Base-by-base conservation (phyloP, 2,888 invertebrate genomes). In the Lacanobia wlatinum region DNA sequence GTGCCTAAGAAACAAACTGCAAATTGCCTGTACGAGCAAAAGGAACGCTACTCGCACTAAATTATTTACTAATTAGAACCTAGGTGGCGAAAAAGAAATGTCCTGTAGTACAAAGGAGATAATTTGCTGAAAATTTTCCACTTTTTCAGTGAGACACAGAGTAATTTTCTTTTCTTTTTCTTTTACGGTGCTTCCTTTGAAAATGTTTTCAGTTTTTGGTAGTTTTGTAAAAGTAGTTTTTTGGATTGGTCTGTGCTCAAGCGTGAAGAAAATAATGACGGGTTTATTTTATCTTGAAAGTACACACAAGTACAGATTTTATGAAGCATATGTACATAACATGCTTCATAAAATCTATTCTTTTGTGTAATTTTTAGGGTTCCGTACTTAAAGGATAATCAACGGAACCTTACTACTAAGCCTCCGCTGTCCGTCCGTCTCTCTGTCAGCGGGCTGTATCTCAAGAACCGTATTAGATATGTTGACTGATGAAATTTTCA, bases 1-100 rank as follows among this genome's bases (percentile, higher is more conserved):
- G 28, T 52, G 14, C 21, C 50, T 58, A 16, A 61, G 43, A 59
- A 66, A 72, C 59, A 65, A 77, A 69, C 65, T 72, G 68, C 62
- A 78, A 82, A 80, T 70, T 77, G 34, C 60, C 52, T 64, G 28
- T 34, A 60, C 58, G 34, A 48, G 21, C 59, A 64, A 61, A n/a
- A 78, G 21, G 9, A 53, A 66, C 68, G 43, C 40, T 34, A 46
- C 18, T 40, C 43, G 7, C 12, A 65, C 71, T 70, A 59, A 77
- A 72, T 80, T 76, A 84, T 71, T 72, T 62, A 69, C 74, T 82
- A 84, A 84, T 84, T 83, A 84, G 62, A 76, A 73, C 23, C 48
- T 62, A 73, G 67, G 58, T 65, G 23, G 56, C 38, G 50, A 63
- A 76, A 73, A 71, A 75, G 53, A 73, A 73, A 66, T 66, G 67